A percentile compares a stretch with the other conserved stretches of the same genome.
Conservation (phyloP, 2,113 vertebrate genomes). For the Periophthalmodon schlosseri region DNA sequence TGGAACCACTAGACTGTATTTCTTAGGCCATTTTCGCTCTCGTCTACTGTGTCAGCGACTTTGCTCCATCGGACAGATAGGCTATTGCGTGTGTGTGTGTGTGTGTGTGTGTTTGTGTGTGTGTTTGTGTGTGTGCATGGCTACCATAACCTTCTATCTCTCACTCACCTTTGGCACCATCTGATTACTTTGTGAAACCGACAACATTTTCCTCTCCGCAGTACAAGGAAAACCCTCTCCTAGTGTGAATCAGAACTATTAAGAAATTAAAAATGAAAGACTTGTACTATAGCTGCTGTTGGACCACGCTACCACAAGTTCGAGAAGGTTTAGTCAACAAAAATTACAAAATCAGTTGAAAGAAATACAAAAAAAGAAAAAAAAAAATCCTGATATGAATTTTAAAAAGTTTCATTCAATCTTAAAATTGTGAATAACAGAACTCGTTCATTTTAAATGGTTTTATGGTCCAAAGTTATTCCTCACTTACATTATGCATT, state of each 20-base stretch:
- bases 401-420: too few relatives aligned
- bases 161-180: conserved; percentile 55
- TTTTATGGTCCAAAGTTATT: too few relatives aligned
- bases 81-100: conserved; percentile 18
- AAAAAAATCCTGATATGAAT: too few relatives aligned
- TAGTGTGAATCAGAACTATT: conserved; percentile 31
- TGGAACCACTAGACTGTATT: conserved; percentile 40
- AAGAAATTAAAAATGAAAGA: too few relatives aligned
- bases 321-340: too few relatives aligned
- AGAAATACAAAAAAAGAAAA: too few relatives aligned
- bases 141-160: conserved; percentile 16
- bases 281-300: too few relatives aligned
- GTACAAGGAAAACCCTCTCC: conserved; percentile 64
- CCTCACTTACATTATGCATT: too few relatives aligned
- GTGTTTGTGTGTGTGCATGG: conserved; percentile 12
- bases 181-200: conserved; percentile 76
- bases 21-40: conserved; percentile 55
- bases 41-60: conserved; percentile 50
- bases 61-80: conserved; percentile 42
- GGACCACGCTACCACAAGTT: too few relatives aligned
- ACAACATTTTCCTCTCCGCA: conserved; percentile 76
- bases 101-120: neutral
- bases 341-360: too few relatives aligned
- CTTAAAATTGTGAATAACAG: too few relatives aligned
- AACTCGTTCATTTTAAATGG: too few relatives aligned